phyloP scores from a whole-genome alignment of 1,140 invertebrate species.

The Rhagoletis zephyria region DNA sequence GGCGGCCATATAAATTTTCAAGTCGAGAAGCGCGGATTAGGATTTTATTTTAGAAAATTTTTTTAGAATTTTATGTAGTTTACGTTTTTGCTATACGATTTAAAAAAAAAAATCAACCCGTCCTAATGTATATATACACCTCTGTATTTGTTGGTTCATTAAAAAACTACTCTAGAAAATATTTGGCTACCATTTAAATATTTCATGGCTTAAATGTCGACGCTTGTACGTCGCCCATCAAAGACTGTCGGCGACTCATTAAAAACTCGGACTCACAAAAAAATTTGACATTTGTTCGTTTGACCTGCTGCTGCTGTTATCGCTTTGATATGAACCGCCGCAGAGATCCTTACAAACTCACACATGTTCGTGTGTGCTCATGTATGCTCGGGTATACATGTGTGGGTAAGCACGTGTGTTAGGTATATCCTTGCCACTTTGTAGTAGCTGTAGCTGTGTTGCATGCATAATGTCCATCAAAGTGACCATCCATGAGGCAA shows the following conservation, averaged over 20 bases:
- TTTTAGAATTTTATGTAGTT: too few relatives aligned
- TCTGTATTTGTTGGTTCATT: not conserved
- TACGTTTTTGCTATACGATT: too few relatives aligned
- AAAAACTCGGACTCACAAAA: constrained; percentile 1
- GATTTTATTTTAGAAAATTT: too few relatives aligned
- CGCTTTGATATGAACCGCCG: constrained; percentile 52
- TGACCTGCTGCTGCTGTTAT: constrained; percentile 30
- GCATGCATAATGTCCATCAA: constrained; percentile 51
- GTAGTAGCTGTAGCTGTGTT: not conserved
- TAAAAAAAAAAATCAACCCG: too few relatives aligned
- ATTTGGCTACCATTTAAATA: not conserved
- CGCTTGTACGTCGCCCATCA: not conserved
- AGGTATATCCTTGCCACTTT: not conserved
- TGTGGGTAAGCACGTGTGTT: not conserved
- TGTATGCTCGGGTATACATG: not conserved
- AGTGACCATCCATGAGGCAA: constrained; percentile 1
- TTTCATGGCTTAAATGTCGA: not conserved
- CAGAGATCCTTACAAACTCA: not conserved
- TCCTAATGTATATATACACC: not conserved
- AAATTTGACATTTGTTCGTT: not conserved
- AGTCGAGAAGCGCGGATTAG: too few relatives aligned
- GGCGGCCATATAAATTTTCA: too few relatives aligned
- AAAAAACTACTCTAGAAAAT: not conserved
- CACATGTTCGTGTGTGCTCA: not conserved
- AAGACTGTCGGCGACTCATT: constrained; percentile 34